These are phyloP conservation scores for Tupiocoris notatus DNA, from an alignment of 2,888 invertebrate species.

Conservation along the genomic window DNA sequence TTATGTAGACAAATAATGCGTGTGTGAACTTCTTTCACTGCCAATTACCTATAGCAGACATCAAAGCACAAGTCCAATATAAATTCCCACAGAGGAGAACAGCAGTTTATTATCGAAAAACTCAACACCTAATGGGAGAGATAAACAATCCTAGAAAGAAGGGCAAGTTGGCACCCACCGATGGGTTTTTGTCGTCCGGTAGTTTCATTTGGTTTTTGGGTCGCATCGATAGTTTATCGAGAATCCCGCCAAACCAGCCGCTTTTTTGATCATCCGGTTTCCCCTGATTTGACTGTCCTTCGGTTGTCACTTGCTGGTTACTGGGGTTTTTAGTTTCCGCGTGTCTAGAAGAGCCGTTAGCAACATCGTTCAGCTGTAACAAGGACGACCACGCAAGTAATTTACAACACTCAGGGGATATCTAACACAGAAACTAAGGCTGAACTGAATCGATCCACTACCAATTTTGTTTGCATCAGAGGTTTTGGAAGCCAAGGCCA, in stretches of 20 bases:
- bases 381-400: constrained; percentile 38
- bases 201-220: constrained; percentile 94
- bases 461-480: no score
- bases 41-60: no score
- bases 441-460: no score
- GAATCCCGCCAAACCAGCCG: constrained; percentile 85
- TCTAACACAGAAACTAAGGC: no score
- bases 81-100: no score
- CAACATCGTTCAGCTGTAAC: constrained; percentile 56
- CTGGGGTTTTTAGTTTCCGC: constrained; percentile 3
- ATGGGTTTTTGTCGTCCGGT: constrained; percentile 90
- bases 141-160: neutral
- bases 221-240: constrained; percentile 76
- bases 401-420: constrained; percentile 37
- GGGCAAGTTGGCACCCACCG: constrained; percentile 59
- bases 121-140: no score
- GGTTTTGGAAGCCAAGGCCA: no score
- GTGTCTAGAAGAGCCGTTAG: constrained; percentile 51
- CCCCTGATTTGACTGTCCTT: neutral
- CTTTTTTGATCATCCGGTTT: constrained; percentile 45
- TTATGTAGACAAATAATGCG: no score
- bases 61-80: neutral
- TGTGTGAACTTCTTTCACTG: no score
- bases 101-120: no score
- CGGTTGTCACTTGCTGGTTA: neutral